phyloP scores from a whole-genome alignment of 2,113 vertebrate genomes.

The Ammodytes marinus region DNA sequence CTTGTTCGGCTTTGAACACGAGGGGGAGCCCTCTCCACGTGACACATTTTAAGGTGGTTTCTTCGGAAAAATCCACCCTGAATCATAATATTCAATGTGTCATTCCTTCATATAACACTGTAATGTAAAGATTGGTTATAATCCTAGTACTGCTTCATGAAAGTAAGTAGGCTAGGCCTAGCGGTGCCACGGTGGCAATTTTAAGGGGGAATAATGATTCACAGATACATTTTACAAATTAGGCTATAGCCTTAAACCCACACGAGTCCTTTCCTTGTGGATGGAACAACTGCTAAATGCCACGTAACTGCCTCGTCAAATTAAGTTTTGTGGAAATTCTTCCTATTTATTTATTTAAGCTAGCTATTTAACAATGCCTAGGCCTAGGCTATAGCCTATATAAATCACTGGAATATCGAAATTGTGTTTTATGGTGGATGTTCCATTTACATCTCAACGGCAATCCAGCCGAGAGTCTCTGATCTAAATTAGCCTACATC shows the following conservation, averaged over 20 bases:
- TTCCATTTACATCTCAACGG: background rate
- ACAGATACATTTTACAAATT: background rate
- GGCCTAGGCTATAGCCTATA: too few relatives aligned
- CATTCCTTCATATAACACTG: background rate
- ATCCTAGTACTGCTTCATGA: background rate
- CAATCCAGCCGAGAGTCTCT: constrained; percentile 5
- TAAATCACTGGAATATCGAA: background rate
- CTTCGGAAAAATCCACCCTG: constrained; percentile 1
- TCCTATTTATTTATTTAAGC: too few relatives aligned
- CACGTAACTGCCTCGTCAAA: background rate
- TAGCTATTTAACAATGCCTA: too few relatives aligned
- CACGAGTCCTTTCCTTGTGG: constrained; percentile 16
- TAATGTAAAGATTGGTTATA: background rate
- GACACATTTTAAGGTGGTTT: background rate
- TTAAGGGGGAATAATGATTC: background rate
- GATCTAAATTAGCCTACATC: constrained; percentile 56
- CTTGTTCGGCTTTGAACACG: constrained; percentile 18
- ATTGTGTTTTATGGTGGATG: constrained; percentile 2
- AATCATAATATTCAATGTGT: background rate
- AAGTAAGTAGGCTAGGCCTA: background rate
- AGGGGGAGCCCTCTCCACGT: constrained; percentile 65
- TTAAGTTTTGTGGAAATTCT: background rate
- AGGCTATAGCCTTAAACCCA: background rate
- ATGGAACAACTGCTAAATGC: background rate
- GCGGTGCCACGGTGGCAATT: background rate